phyloP scores from a whole-genome alignment of 2,113 vertebrate genomes.

The Smithornis capensis region DNA sequence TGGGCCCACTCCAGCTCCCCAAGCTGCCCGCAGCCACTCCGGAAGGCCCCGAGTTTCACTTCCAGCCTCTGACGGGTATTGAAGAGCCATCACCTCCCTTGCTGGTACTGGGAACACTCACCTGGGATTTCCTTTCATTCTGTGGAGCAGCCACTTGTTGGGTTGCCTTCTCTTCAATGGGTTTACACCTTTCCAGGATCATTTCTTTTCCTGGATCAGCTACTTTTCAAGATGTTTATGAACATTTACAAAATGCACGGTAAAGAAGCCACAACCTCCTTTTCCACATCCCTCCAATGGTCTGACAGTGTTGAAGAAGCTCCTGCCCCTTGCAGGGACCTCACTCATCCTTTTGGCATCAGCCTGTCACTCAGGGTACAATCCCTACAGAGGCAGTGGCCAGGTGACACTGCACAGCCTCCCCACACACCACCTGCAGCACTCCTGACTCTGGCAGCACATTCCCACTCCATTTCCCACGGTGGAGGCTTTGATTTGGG shows the following conservation, averaged over 20 bases:
- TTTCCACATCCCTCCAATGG: background rate
- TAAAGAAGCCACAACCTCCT: background rate
- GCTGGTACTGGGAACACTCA: background rate
- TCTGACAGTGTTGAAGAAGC: background rate
- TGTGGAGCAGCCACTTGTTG: background rate
- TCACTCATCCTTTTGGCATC: background rate
- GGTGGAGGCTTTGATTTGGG: background rate
- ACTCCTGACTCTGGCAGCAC: background rate
- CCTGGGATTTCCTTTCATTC: background rate
- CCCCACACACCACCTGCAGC: background rate
- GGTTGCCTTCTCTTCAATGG: background rate
- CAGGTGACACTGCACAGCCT: accelerated
- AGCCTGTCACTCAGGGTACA: background rate
- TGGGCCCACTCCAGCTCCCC: background rate
- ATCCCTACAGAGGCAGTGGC: accelerated
- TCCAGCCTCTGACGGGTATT: background rate
- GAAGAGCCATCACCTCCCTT: background rate
- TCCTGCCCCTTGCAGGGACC: background rate
- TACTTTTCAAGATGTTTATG: background rate
- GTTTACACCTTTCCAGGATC: background rate
- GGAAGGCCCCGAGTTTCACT: background rate
- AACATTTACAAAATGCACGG: background rate
- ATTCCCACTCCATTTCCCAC: background rate
- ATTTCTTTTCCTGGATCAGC: background rate
- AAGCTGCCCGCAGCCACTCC: accelerated